Conservation (phyloP, 2,113 vertebrate genomes). For the Eulemur rufifrons region DNA sequence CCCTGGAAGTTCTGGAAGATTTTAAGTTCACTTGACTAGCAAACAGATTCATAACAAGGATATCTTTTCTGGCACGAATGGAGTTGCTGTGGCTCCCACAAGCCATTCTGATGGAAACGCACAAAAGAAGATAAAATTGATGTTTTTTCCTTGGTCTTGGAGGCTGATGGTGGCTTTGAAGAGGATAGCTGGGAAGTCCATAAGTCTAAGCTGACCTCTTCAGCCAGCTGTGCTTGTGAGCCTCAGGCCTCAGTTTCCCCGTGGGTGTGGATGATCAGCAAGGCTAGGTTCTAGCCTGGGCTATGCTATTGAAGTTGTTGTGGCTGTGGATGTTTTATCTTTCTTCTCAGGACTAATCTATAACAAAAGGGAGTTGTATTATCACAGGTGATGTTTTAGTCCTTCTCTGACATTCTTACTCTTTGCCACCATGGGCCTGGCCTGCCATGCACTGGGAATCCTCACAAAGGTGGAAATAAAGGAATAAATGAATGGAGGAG, state of each 20-base stretch:
- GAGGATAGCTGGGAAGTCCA: neutral
- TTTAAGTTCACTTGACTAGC: neutral
- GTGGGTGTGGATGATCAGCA: neutral
- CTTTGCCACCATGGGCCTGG: neutral
- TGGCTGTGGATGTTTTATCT: neutral
- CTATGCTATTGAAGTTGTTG: too few species aligned
- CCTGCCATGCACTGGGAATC: neutral
- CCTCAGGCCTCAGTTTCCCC: neutral
- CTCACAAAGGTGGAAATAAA: neutral
- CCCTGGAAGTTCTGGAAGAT: neutral
- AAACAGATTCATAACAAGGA: neutral
- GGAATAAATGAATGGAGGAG: neutral
- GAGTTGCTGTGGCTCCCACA: neutral
- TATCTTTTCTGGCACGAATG: neutral
- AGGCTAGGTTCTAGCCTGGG: too few species aligned
- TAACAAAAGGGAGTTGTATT: neutral
- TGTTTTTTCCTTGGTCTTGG: neutral
- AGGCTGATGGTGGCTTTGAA: neutral
- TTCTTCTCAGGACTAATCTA: neutral
- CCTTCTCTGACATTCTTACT: neutral
- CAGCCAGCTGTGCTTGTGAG: neutral
- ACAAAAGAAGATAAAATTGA: neutral
- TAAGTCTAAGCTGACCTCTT: neutral
- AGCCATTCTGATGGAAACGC: neutral
- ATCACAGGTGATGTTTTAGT: too few species aligned